Evolutionary conservation across 2,797 vertebrate genomes (phyloP).

Genomic region (Hapalemur alaotrensis): DNA sequence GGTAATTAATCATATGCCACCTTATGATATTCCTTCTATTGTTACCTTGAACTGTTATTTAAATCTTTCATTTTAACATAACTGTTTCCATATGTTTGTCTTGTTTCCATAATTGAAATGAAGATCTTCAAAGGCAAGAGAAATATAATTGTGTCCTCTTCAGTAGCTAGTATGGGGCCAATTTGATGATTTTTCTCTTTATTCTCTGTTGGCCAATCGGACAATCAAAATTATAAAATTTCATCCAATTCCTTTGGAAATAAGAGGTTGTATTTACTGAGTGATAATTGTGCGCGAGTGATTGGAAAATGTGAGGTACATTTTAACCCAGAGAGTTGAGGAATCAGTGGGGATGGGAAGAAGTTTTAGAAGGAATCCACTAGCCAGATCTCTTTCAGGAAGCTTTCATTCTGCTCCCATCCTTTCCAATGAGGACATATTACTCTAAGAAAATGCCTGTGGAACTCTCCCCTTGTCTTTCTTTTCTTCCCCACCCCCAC

Average conservation of each 20-base stretch:
- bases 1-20: constrained; percentile 47
- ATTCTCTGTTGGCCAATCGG: neutral
- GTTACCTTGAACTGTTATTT: constrained; percentile 64
- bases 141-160: neutral
- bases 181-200: neutral
- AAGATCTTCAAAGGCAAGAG: constrained; percentile 58
- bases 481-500: neutral
- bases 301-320: neutral
- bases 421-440: neutral
- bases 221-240: neutral
- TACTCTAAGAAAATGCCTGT: neutral
- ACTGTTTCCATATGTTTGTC: constrained; percentile 63
- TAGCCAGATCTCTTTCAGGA: neutral
- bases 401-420: neutral
- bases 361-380: neutral
- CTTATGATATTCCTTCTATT: constrained; percentile 50
- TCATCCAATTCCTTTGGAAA: neutral
- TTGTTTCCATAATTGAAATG: constrained; percentile 57
- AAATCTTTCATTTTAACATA: constrained; percentile 63
- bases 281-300: neutral
- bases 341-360: neutral
- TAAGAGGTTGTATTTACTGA: neutral
- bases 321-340: neutral
- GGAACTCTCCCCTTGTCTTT: neutral
- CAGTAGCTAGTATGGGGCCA: neutral